Conservation (phyloP, 2,888 invertebrate species). For the Allacma fusca region DNA sequence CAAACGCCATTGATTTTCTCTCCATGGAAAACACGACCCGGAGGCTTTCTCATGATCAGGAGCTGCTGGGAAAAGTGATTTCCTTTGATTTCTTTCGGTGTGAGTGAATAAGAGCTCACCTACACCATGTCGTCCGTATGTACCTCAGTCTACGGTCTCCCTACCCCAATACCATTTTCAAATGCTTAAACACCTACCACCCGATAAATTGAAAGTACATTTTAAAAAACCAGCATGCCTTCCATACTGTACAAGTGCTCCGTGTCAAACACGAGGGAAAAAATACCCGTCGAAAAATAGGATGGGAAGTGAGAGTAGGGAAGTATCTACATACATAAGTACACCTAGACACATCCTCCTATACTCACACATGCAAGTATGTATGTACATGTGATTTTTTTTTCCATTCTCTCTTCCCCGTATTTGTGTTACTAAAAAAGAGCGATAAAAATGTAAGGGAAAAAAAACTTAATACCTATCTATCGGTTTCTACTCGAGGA, state of each 20-base stretch:
- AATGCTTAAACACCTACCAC: conserved; percentile 22
- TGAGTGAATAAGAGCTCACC: conserved; percentile 23
- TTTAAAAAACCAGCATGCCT: conserved; percentile 8
- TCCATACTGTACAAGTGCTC: too few relatives aligned
- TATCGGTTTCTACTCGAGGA: conserved; percentile 19
- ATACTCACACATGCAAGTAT: too few relatives aligned
- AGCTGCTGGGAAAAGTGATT: conserved; percentile 36
- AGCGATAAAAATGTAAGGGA: conserved; percentile 18
- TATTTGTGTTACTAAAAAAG: neutral
- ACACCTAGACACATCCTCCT: neutral
- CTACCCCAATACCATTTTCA: conserved; percentile 10
- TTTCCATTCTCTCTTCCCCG: too few relatives aligned
- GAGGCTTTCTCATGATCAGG: conserved; percentile 38
- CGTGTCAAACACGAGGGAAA: neutral
- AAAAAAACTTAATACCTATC: conserved; percentile 16
- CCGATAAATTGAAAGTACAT: conserved; percentile 22
- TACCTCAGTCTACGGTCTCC: neutral
- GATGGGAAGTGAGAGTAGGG: neutral
- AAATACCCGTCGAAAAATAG: neutral
- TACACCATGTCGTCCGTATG: conserved; percentile 5
- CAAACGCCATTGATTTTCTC: conserved; percentile 42
- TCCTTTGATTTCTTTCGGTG: conserved; percentile 36
- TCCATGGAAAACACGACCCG: conserved; percentile 29
- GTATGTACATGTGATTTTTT: too few relatives aligned
- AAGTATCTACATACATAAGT: too few relatives aligned